A percentile compares a stretch with the other conserved stretches of the same genome.
These are phyloP conservation scores for Cochlearius cochlearius DNA, from an alignment of 2,113 vertebrate species.

Conservation along the genomic window DNA sequence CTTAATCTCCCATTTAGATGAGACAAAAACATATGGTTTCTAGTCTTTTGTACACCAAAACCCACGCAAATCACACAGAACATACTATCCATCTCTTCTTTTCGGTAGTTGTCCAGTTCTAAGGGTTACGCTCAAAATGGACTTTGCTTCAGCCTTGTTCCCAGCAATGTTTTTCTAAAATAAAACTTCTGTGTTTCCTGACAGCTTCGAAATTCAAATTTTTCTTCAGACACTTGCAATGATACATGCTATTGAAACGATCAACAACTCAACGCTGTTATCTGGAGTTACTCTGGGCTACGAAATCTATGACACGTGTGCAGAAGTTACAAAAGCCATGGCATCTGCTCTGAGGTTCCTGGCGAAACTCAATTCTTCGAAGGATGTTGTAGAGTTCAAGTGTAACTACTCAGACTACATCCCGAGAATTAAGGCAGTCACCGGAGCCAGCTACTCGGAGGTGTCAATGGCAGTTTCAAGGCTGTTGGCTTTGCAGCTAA, in stretches of 20 bases:
- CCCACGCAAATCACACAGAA: background rate
- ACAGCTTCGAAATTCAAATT: slow-evolving; percentile 75
- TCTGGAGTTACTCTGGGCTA: slow-evolving; percentile 83
- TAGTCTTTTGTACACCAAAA: background rate
- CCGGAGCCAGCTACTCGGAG: slow-evolving; percentile 81
- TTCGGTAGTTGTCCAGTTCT: background rate
- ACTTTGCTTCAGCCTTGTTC: background rate
- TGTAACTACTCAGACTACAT: slow-evolving; percentile 63
- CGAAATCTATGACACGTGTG: slow-evolving; percentile 83
- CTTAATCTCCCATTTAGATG: background rate
- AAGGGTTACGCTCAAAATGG: background rate
- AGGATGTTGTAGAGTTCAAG: slow-evolving; percentile 33
- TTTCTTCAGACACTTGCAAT: slow-evolving; percentile 80
- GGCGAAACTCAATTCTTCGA: slow-evolving; percentile 61
- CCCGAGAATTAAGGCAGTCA: slow-evolving; percentile 76
- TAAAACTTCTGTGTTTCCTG: background rate
- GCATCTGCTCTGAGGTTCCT: slow-evolving; percentile 75
- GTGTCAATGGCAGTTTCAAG: slow-evolving; percentile 83
- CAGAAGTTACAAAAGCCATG: slow-evolving; percentile 82
- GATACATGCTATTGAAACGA: slow-evolving; percentile 81
- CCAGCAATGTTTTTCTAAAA: background rate
- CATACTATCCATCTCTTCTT: background rate
- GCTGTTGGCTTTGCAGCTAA: slow-evolving; percentile 81
- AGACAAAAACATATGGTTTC: background rate
- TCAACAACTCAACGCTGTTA: slow-evolving; percentile 82